Base-by-base conservation (phyloP, 2,113 vertebrate species). In the Nannospalax galili region DNA sequence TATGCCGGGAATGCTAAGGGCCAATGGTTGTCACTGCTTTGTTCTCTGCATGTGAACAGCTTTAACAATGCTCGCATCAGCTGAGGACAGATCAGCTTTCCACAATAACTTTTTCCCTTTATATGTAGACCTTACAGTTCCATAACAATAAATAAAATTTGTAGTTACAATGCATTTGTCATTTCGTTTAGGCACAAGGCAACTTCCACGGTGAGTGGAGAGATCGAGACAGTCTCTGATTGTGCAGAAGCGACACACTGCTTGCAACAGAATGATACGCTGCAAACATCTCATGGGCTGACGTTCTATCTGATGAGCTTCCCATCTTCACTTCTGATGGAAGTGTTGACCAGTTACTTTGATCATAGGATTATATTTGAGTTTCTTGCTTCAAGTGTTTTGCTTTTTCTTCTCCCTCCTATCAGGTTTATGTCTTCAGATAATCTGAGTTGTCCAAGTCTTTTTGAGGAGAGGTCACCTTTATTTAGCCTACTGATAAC, bases 131-230 rank as follows among this genome's bases (percentile, higher is more conserved):
- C 99, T 99, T 98, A 99, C 98, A 99, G 98, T 98, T 99, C 98
- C 99, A 98, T 98, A 99, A 99, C 99, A 99, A 99, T 99, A 99
- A 99, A 99, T 99, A 99, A 99, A 98, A 99, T 99, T 98, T 99
- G 99, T 99, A 99, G 99, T 99, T 99, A 99, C 99, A 99, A 99
- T 99, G 99, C 99, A 99, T 99, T 99, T 99, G 99, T 99, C 99
- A 99, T 99, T 99, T 99, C 99, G 99, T 99, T 99, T 99, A 99
- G 99, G 99, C 99, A 99, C 99, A 99, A 99, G 99, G 99, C 99
- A 99, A 99, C 98, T 99, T 99, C 99, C 99, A 99, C 99, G 81
- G 97, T 98, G 97, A 97, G 98, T 99, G 98, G 99, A 99, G 99
- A 99, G 98, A 99, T 98, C 98, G 97, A 98, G 98, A 98, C 98